Conservation (phyloP, 2,888 invertebrate species). For the Argyresthia goedartella region DNA sequence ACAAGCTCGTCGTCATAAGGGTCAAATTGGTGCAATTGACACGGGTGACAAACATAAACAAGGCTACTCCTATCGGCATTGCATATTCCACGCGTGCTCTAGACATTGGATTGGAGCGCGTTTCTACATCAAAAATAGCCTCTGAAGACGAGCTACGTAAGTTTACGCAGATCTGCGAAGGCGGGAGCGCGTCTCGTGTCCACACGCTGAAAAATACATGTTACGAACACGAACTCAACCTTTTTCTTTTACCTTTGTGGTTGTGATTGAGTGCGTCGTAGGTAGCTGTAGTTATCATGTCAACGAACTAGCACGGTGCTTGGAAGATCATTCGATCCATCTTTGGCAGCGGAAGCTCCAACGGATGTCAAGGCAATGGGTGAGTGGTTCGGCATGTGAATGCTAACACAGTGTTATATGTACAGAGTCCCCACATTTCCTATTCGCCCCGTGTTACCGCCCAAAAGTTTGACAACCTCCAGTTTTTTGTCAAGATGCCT, state of each 20-base stretch:
- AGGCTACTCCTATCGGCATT: constrained; percentile 45
- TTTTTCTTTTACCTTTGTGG: neutral
- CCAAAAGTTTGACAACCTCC: constrained; percentile 68
- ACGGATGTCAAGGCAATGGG: constrained; percentile 68
- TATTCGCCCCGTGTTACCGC: constrained; percentile 56
- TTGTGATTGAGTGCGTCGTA: constrained; percentile 8
- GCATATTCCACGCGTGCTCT: constrained; percentile 70
- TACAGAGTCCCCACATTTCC: constrained; percentile 46
- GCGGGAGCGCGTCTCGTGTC: constrained; percentile 12
- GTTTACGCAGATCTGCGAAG: constrained; percentile 54
- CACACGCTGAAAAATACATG: neutral
- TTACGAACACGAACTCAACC: neutral
- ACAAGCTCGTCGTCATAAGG: no score
- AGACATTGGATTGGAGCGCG: constrained; percentile 64
- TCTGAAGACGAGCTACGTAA: constrained; percentile 59
- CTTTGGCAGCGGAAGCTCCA: constrained; percentile 68
- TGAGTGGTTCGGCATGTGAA: constrained; percentile 62
- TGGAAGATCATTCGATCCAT: constrained; percentile 51
- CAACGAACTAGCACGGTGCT: constrained; percentile 46
- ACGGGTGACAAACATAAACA: no score
- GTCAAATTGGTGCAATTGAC: no score
- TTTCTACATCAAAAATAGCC: constrained; percentile 70
- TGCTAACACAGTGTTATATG: constrained; percentile 27
- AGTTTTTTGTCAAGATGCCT: constrained; percentile 52
- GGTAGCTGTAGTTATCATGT: constrained; percentile 31